phyloP scores from a whole-genome alignment of 2,113 vertebrate genomes.

The Phaethon lepturus region DNA sequence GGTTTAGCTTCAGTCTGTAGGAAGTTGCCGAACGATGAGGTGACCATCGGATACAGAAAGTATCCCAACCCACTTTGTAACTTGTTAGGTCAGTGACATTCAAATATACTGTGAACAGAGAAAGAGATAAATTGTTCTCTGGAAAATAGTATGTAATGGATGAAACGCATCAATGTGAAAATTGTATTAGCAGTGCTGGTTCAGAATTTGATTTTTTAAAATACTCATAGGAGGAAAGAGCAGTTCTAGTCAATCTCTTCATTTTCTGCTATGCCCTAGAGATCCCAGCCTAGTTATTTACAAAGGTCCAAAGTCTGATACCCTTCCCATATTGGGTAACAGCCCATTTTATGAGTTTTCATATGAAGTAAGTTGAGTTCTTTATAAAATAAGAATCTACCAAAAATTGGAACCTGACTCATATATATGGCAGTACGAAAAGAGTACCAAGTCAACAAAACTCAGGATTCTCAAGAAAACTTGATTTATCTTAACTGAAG shows the following conservation, averaged over 20 bases:
- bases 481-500: background rate
- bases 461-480: background rate
- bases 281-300: background rate
- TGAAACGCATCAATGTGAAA: background rate
- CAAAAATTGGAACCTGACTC: background rate
- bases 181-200: background rate
- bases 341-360: background rate
- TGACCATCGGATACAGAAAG: slow-evolving; percentile 90
- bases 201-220: background rate
- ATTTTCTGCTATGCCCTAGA: background rate
- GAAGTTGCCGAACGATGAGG: slow-evolving; percentile 91
- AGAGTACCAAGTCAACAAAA: background rate
- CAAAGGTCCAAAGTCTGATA: background rate
- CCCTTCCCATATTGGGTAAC: background rate
- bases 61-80: slow-evolving; percentile 86
- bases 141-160: background rate
- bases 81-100: slow-evolving; percentile 92
- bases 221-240: background rate
- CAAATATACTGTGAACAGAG: slow-evolving; percentile 85
- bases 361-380: background rate
- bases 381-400: background rate
- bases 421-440: background rate
- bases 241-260: background rate
- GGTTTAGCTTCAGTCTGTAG: slow-evolving; percentile 92
- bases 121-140: background rate